Evolutionary conservation across 1,140 invertebrate species (phyloP).

Genomic region (Euura saliciscinereae): DNA sequence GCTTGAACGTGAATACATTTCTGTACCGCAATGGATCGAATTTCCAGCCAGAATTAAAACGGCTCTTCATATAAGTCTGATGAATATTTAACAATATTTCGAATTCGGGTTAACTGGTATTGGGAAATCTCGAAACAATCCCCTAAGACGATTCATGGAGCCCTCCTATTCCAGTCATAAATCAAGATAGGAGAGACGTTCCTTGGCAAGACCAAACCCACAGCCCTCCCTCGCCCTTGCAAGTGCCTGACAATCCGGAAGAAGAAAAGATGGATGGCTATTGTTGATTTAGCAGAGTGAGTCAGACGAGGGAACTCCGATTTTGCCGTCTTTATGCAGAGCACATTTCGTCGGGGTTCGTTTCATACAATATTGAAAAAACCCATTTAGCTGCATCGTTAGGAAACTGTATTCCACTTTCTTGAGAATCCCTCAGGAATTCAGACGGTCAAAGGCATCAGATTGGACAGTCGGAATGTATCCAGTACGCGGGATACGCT

Average conservation of each 20-base stretch:
- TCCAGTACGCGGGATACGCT: background rate
- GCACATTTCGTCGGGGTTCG: too few relatives aligned
- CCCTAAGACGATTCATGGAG: slow-evolving; percentile 24
- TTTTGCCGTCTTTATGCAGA: background rate
- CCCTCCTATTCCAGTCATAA: background rate
- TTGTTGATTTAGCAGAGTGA: slow-evolving; percentile 27
- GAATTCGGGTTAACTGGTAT: background rate
- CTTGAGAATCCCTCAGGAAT: too few relatives aligned
- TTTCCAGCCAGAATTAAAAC: too few relatives aligned
- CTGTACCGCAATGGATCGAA: too few relatives aligned
- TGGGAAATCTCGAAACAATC: slow-evolving; percentile 29
- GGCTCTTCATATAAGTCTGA: background rate
- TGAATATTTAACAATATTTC: background rate
- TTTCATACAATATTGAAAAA: too few relatives aligned
- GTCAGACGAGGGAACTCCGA: slow-evolving; percentile 23
- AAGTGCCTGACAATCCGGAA: background rate
- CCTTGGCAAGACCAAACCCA: background rate
- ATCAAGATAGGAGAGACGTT: slow-evolving; percentile 3
- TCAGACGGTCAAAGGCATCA: too few relatives aligned
- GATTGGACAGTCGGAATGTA: background rate
- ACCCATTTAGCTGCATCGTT: too few relatives aligned
- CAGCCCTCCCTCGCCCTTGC: background rate
- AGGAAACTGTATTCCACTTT: too few relatives aligned
- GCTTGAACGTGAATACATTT: too few relatives aligned
- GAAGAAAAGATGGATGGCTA: slow-evolving; percentile 24